These are phyloP conservation scores for Muscidifurax raptorellus DNA, from an alignment of 1,140 invertebrate genomes.

Conservation along the genomic window DNA sequence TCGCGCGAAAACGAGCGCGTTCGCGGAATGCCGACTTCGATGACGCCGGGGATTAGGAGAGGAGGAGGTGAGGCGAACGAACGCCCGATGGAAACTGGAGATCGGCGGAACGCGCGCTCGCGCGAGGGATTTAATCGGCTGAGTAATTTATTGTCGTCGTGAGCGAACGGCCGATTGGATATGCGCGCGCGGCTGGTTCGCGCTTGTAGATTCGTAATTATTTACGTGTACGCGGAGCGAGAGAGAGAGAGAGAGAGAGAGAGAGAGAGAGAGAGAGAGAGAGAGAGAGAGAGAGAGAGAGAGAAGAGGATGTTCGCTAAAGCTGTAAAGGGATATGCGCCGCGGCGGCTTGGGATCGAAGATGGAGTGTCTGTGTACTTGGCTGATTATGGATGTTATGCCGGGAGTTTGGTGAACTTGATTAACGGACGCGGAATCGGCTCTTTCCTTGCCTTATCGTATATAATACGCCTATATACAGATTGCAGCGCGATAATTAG, in stretches of 20 bases:
- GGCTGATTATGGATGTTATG: neutral
- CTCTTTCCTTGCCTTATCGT: too few species aligned
- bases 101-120: neutral
- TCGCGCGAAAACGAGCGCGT: neutral
- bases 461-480: neutral
- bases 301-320: neutral
- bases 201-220: conserved; percentile 39
- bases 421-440: neutral
- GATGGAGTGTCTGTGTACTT: neutral
- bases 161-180: neutral
- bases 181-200: neutral
- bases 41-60: conserved; percentile 20
- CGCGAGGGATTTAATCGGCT: conserved; percentile 34
- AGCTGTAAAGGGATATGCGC: neutral
- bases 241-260: neutral
- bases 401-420: neutral
- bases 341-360: neutral
- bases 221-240: conserved; percentile 4
- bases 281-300: neutral
- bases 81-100: conserved; percentile 11
- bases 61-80: neutral
- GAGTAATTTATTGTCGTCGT: conserved; percentile 43
- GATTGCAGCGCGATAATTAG: neutral
- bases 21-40: neutral
- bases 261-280: neutral